Conservation (phyloP, 2,797 vertebrate species). For the Antennarius maculatus region DNA sequence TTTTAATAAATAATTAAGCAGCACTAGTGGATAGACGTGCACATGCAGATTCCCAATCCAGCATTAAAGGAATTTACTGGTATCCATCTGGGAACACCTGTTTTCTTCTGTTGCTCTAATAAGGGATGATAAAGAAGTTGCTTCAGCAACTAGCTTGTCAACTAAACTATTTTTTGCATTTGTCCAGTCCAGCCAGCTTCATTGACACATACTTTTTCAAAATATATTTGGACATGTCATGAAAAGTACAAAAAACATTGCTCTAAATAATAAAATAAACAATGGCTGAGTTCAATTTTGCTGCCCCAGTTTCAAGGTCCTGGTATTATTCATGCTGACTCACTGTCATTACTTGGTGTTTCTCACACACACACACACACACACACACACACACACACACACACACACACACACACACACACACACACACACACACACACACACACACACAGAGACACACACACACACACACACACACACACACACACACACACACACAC, state of each 20-base stretch:
- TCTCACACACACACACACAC: neutral
- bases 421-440: neutral
- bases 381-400: neutral
- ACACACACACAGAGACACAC: neutral
- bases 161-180: neutral
- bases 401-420: neutral
- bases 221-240: neutral
- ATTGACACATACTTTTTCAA: neutral
- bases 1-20: neutral
- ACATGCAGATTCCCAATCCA: too few species aligned
- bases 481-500: too few species aligned
- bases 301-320: slow-evolving; percentile 4
- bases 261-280: neutral
- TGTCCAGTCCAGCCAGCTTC: neutral
- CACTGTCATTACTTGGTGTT: slow-evolving; percentile 2
- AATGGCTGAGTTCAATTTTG: neutral
- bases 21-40: too few species aligned
- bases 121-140: too few species aligned
- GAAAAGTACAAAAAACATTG: neutral
- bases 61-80: too few species aligned
- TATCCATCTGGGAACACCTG: too few species aligned
- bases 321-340: neutral
- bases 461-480: neutral
- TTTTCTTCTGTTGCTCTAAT: too few species aligned
- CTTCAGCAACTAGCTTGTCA: too few species aligned